These are phyloP conservation scores for Drosophila robusta DNA, from an alignment of 2,888 invertebrate genomes.

Conservation along the genomic window DNA sequence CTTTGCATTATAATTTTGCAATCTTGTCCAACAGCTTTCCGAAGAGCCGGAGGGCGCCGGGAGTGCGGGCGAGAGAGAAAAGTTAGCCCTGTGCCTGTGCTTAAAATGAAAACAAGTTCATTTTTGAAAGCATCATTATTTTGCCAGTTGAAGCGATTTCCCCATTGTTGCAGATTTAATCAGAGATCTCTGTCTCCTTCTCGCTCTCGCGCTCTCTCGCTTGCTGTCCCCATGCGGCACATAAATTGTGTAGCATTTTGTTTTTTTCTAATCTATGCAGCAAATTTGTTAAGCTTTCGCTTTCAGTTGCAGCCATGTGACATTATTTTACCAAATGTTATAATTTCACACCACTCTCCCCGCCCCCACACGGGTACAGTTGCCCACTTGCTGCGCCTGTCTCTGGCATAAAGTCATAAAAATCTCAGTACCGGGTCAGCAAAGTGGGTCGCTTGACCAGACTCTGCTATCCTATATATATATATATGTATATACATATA, in stretches of 20 bases:
- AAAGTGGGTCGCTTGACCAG: slow-evolving; percentile 74
- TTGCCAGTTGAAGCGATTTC: slow-evolving; percentile 38
- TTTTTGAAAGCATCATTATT: slow-evolving; percentile 68
- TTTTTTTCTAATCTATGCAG: slow-evolving; percentile 60
- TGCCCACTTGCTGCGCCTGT: slow-evolving; percentile 43
- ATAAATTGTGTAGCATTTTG: slow-evolving; percentile 39
- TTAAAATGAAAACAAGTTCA: slow-evolving; percentile 63
- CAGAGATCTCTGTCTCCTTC: slow-evolving; percentile 1
- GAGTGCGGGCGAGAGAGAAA: slow-evolving; percentile 29
- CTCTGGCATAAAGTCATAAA: slow-evolving; percentile 68
- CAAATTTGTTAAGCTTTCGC: slow-evolving; percentile 75
- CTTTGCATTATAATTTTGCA: slow-evolving; percentile 72
- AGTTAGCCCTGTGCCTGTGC: slow-evolving; percentile 28
- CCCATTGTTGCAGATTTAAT: slow-evolving; percentile 19
- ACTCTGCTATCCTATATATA: slow-evolving; percentile 18
- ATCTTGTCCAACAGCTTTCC: slow-evolving; percentile 77
- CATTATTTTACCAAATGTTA: slow-evolving; percentile 71
- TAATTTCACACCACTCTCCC: slow-evolving; percentile 56
- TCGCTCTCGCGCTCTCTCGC: neutral
- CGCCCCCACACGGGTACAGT: neutral
- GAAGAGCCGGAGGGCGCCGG: slow-evolving; percentile 23
- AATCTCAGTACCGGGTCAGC: slow-evolving; percentile 67
- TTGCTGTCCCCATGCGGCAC: slow-evolving; percentile 20
- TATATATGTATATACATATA: neutral
- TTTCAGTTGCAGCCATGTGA: slow-evolving; percentile 70